Percentiles rank a stretch among this genome's conserved stretches.
Evolutionary conservation across 2,888 invertebrate genomes (phyloP).

Genomic region (Xylocampa areola): DNA sequence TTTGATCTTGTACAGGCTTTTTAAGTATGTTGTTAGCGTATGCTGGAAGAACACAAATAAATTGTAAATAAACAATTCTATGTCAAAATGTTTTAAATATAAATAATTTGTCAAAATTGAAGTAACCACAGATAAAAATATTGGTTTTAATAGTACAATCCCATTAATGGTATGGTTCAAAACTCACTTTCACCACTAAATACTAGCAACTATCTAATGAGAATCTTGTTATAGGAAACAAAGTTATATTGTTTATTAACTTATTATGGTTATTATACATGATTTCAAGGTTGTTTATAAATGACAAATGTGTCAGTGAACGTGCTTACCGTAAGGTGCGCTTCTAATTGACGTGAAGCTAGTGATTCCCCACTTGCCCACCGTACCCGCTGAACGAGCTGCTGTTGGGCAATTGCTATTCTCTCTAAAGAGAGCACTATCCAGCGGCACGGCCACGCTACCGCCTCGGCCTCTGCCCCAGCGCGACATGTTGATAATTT

Average conservation of each 20-base stretch:
- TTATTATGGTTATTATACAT: constrained; percentile 29
- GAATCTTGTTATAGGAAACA: constrained; percentile 48
- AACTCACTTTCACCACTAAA: constrained; percentile 62
- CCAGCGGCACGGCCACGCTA: constrained; percentile 91
- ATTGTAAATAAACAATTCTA: constrained; percentile 27
- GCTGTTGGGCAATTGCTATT: constrained; percentile 96
- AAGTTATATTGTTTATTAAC: constrained; percentile 33
- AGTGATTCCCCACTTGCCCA: constrained; percentile 98
- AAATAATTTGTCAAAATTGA: not conserved
- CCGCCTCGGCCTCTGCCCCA: constrained; percentile 91
- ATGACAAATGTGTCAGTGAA: constrained; percentile 57
- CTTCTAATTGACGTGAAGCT: constrained; percentile 97
- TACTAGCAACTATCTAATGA: constrained; percentile 50
- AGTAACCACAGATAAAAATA: not conserved
- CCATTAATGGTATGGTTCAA: constrained; percentile 11
- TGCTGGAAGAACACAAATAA: constrained; percentile 74
- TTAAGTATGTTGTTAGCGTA: constrained; percentile 81
- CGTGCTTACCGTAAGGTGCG: constrained; percentile 92
- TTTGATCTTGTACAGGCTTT: constrained; percentile 88
- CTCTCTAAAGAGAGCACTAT: constrained; percentile 91
- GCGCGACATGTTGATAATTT: constrained; percentile 90
- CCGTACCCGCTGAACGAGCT: constrained; percentile 96
- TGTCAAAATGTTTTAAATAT: constrained; percentile 5
- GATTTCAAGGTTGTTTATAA: constrained; percentile 62
- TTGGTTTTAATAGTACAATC: constrained; percentile 15